These are phyloP conservation scores for Biston betularia DNA, from an alignment of 2,888 invertebrate species.

Conservation along the genomic window DNA sequence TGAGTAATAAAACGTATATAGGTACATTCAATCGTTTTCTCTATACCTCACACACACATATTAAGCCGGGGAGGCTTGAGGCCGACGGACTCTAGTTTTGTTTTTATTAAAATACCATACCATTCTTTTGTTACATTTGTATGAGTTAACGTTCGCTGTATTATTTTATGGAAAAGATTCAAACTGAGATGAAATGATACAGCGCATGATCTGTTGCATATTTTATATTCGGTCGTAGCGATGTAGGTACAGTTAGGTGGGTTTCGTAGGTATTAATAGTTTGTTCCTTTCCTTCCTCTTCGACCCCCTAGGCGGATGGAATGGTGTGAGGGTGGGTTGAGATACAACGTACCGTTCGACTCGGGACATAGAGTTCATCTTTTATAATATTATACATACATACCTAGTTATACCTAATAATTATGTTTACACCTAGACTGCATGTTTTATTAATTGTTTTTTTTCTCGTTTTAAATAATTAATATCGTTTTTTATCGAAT, in stretches of 20 bases:
- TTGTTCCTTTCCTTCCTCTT: conserved; percentile 22
- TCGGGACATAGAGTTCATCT: not conserved
- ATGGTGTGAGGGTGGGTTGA: conserved; percentile 13
- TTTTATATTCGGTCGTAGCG: conserved; percentile 14
- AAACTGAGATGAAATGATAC: conserved; percentile 17
- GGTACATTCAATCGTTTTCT: conserved; percentile 58
- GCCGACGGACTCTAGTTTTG: conserved; percentile 63
- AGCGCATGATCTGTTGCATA: conserved; percentile 33
- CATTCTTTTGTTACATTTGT: conserved; percentile 40
- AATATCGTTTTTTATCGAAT: too few species aligned
- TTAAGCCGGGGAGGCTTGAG: conserved; percentile 52
- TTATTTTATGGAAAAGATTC: conserved; percentile 28
- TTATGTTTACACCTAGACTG: too few species aligned
- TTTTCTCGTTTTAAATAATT: too few species aligned
- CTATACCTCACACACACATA: conserved; percentile 58
- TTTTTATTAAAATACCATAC: conserved; percentile 73
- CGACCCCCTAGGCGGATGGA: conserved; percentile 4
- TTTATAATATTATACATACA: too few species aligned
- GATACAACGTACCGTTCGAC: conserved; percentile 7
- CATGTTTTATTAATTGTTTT: too few species aligned
- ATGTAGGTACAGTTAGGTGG: conserved; percentile 1
- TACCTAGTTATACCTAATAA: too few species aligned
- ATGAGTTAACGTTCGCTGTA: conserved; percentile 32
- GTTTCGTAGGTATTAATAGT: conserved; percentile 20
- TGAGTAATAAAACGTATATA: conserved; percentile 49